phyloP scores from a whole-genome alignment of 2,888 invertebrate species.

The Sinelater perroti region DNA sequence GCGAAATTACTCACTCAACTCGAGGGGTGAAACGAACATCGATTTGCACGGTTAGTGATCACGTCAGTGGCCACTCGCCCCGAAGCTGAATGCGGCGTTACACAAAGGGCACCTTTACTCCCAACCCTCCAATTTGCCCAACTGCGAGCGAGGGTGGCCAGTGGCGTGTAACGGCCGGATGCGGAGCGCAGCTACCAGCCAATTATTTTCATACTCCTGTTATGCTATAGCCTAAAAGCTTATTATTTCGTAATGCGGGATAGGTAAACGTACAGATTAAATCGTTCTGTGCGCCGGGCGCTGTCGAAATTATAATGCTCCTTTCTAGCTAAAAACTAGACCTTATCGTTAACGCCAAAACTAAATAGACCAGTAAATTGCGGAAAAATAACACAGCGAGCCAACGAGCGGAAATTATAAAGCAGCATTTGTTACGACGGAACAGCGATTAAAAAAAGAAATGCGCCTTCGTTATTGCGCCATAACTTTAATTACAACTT shows the following conservation, averaged over 20 bases:
- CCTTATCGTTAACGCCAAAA: too few species aligned
- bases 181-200: constrained; percentile 43
- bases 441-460: too few species aligned
- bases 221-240: constrained; percentile 26
- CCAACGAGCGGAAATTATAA: too few species aligned
- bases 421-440: too few species aligned
- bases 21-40: constrained; percentile 58
- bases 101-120: constrained; percentile 51
- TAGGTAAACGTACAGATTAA: constrained; percentile 17
- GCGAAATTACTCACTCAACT: constrained; percentile 40
- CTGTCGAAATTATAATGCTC: too few species aligned
- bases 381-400: too few species aligned
- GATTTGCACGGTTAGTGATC: constrained; percentile 61
- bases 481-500: too few species aligned
- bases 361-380: too few species aligned
- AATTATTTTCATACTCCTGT: constrained; percentile 35
- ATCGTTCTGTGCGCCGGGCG: neutral
- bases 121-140: constrained; percentile 36
- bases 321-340: too few species aligned
- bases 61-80: constrained; percentile 59
- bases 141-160: constrained; percentile 44
- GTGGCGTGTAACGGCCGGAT: constrained; percentile 49
- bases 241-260: constrained; percentile 27
- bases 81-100: constrained; percentile 52
- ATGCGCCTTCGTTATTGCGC: too few species aligned